Conservation (phyloP, 2,113 vertebrate species). For the Mus musculus region GRCm39 chrX:63740501-63741000, state of each 20-base stretch:
- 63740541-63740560: conserved; percentile 44
- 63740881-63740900: neutral
- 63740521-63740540: neutral
- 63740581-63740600: conserved; percentile 18
- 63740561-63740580: neutral
- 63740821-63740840: neutral
- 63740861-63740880: neutral
- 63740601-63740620: conserved; percentile 5
- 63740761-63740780: neutral
- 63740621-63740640: neutral
- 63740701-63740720: neutral
- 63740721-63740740: neutral
- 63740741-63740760: conserved; percentile 22
- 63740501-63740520: conserved; percentile 38
- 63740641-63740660: conserved; percentile 10
- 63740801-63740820: conserved; percentile 24
- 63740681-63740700: neutral
- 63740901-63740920: neutral
- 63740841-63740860: neutral
- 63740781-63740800: neutral
- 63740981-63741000: neutral
- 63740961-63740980: neutral
- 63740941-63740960: neutral
- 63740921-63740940: neutral
- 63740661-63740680: conserved; percentile 5